These are phyloP conservation scores for Zoanthus solanderi DNA, from an alignment of 92 coral and sea anemone genomes.

Conservation along the genomic window DNA sequence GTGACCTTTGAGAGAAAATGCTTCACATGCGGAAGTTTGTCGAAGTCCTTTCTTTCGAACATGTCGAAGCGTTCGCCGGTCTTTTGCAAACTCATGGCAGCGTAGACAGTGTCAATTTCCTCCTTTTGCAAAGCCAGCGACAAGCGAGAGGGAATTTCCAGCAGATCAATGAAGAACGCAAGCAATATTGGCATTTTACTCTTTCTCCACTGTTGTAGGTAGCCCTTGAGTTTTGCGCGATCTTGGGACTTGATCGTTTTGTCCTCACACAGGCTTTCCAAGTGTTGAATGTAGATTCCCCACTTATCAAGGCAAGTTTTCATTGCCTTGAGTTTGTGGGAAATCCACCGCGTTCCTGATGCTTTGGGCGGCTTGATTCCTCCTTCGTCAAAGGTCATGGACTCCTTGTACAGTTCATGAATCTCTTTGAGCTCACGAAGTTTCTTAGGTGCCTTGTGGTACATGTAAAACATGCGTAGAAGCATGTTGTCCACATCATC, in stretches of 20 bases:
- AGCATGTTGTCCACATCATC: conserved; percentile 44
- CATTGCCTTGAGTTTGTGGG: conserved; percentile 43
- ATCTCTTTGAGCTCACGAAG: conserved; percentile 38
- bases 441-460: conserved; percentile 36
- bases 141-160: conserved; percentile 17
- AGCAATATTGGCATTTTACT: conserved; percentile 13
- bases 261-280: conserved; percentile 32
- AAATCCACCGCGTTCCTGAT: conserved; percentile 44
- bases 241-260: conserved; percentile 9
- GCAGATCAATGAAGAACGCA: conserved; percentile 16
- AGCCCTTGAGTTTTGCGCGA: conserved; percentile 10
- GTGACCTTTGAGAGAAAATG: conserved; percentile 12
- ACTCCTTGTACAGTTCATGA: conserved; percentile 31
- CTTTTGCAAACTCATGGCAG: conserved; percentile 16
- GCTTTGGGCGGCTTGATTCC: conserved; percentile 43
- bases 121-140: conserved; percentile 17
- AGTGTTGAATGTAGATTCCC: conserved; percentile 42
- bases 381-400: conserved; percentile 28
- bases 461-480: conserved; percentile 25
- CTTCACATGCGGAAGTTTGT: conserved; percentile 16
- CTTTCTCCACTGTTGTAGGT: conserved; percentile 15
- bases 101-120: conserved; percentile 16
- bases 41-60: conserved; percentile 16
- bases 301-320: conserved; percentile 43
- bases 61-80: conserved; percentile 18